phyloP scores from a whole-genome alignment of 2,888 invertebrate species.

The Carcina quercana region DNA sequence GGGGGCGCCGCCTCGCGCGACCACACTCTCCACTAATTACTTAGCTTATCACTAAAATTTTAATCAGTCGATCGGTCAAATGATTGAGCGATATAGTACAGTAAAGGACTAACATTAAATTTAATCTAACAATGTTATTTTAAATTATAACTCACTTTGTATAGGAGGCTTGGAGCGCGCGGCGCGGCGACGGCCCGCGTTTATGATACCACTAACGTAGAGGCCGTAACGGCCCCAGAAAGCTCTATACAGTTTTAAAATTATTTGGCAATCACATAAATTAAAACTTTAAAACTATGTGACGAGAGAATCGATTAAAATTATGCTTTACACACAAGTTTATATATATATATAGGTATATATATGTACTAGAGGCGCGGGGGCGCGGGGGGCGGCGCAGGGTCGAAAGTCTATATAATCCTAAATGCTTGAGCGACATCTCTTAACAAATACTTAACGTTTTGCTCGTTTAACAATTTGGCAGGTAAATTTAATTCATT shows the following conservation, averaged over 20 bases:
- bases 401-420: conserved; percentile 40
- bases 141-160: conserved; percentile 72
- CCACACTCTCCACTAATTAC: conserved; percentile 43
- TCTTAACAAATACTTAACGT: conserved; percentile 60
- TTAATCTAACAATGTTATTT: conserved; percentile 74
- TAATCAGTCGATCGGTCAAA: conserved; percentile 75
- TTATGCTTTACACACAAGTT: conserved; percentile 72
- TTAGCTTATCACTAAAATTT: conserved; percentile 75
- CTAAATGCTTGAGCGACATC: conserved; percentile 65
- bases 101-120: conserved; percentile 74
- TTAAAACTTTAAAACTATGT: conserved; percentile 72
- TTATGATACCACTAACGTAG: conserved; percentile 41
- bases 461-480: conserved; percentile 67
- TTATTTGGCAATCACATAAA: conserved; percentile 74
- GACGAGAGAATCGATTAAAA: conserved; percentile 71
- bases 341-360: conserved; percentile 49
- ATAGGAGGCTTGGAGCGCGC: conserved; percentile 42
- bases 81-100: conserved; percentile 74
- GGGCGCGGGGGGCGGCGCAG: conserved; percentile 48
- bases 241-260: conserved; percentile 66
- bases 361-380: conserved; percentile 55
- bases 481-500: conserved; percentile 67
- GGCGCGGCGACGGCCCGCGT: conserved; percentile 30
- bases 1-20: conserved; percentile 21
- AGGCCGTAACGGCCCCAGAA: conserved; percentile 40